These are phyloP conservation scores for Lota lota DNA, from an alignment of 2,113 vertebrate species.

Conservation along the genomic window DNA sequence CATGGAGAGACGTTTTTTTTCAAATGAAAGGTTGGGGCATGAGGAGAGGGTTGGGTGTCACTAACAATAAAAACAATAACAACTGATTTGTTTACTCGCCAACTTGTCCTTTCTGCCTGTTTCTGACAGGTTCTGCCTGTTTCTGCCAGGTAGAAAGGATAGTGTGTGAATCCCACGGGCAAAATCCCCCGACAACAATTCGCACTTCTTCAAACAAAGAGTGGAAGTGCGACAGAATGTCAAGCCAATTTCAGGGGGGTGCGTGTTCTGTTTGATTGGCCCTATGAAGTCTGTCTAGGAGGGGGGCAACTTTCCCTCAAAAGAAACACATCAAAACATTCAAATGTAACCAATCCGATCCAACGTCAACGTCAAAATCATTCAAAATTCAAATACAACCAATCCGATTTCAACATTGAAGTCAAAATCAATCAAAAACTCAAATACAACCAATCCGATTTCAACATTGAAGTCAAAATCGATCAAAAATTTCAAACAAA, in stretches of 20 bases:
- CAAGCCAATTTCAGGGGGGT: slow-evolving; percentile 22
- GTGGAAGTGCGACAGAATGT: slow-evolving; percentile 25
- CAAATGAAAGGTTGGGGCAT: slow-evolving; percentile 36
- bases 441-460: slow-evolving; percentile 5
- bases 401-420: too few relatives aligned
- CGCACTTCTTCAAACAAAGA: slow-evolving; percentile 12
- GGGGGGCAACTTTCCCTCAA: slow-evolving; percentile 26
- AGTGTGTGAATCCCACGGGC: slow-evolving; percentile 24
- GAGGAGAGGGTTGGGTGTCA: slow-evolving; percentile 47
- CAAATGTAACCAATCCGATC: too few relatives aligned
- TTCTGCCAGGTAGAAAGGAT: slow-evolving; percentile 28
- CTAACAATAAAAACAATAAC: slow-evolving; percentile 45
- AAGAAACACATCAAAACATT: not conserved
- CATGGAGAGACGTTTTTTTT: slow-evolving; percentile 27
- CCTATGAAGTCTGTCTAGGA: slow-evolving; percentile 36
- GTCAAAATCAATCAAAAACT: not conserved
- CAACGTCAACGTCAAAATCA: not conserved
- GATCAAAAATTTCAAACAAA: slow-evolving; percentile 29
- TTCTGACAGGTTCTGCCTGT: slow-evolving; percentile 34
- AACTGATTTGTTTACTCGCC: slow-evolving; percentile 20
- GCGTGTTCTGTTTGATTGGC: slow-evolving; percentile 42
- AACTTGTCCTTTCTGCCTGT: slow-evolving; percentile 40
- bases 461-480: not conserved
- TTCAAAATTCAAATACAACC: not conserved
- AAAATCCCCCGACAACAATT: slow-evolving; percentile 28